Evolutionary conservation across 2,113 vertebrate genomes (phyloP).

Genomic region (Podarcis cretensis): DNA sequence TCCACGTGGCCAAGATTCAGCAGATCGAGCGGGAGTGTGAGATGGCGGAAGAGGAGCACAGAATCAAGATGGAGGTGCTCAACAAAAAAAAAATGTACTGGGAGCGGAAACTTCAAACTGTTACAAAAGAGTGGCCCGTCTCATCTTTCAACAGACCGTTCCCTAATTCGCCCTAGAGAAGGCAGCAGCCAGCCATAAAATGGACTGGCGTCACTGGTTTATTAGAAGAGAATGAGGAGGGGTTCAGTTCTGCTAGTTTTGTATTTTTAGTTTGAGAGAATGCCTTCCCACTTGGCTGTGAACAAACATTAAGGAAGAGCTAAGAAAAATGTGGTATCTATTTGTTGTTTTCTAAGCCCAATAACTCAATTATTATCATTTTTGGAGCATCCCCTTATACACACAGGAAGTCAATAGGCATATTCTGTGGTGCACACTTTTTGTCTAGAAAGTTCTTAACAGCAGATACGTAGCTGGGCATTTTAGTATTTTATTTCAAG

Average conservation of each 20-base stretch:
- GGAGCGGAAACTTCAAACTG: slow-evolving; percentile 85
- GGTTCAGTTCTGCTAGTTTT: slow-evolving; percentile 42
- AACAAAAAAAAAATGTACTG: slow-evolving; percentile 89
- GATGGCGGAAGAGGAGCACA: slow-evolving; percentile 85
- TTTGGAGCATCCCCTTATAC: neutral
- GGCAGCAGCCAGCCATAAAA: slow-evolving; percentile 27
- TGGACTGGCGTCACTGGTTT: slow-evolving; percentile 41
- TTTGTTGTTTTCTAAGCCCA: neutral
- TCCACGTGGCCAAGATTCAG: slow-evolving; percentile 85
- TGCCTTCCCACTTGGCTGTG: slow-evolving; percentile 41
- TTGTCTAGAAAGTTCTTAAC: neutral
- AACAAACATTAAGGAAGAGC: slow-evolving; percentile 32
- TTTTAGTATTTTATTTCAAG: slow-evolving; percentile 14
- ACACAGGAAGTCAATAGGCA: slow-evolving; percentile 20
- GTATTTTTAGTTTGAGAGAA: slow-evolving; percentile 35
- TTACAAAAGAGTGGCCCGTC: slow-evolving; percentile 85
- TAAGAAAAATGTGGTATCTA: neutral
- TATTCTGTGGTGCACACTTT: neutral
- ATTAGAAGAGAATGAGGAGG: slow-evolving; percentile 40
- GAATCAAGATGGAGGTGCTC: slow-evolving; percentile 86
- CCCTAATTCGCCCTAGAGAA: slow-evolving; percentile 79
- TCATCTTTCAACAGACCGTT: slow-evolving; percentile 84
- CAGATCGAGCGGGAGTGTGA: slow-evolving; percentile 85
- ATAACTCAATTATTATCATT: no score
- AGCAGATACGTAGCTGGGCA: neutral